Percentiles rank a stretch among this genome's conserved stretches.
Conservation (phyloP, 1,140 invertebrate species). For the Drosophila asahinai region DNA sequence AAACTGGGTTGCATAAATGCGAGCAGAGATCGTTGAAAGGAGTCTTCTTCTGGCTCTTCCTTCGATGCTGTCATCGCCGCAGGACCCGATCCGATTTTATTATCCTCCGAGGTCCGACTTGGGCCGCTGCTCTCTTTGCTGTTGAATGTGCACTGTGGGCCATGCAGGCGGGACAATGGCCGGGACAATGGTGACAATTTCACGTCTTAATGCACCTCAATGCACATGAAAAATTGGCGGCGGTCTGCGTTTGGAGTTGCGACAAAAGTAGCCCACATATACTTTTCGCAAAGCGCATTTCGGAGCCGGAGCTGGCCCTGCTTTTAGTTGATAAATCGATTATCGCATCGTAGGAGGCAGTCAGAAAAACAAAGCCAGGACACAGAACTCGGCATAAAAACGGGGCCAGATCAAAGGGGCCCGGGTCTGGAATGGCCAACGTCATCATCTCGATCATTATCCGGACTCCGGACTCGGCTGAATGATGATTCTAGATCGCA, state of each 20-base stretch:
- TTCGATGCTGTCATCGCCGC: conserved; percentile 78
- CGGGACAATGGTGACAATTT: conserved; percentile 81
- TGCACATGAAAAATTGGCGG: conserved; percentile 65
- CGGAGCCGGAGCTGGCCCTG: conserved; percentile 3
- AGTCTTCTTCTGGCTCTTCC: conserved; percentile 18
- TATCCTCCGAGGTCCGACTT: conserved; percentile 12
- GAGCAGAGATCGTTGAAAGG: conserved; percentile 12
- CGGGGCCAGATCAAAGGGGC: conserved; percentile 49
- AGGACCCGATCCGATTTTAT: conserved; percentile 28
- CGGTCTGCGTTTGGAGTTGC: conserved; percentile 40
- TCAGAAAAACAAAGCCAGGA: conserved; percentile 65
- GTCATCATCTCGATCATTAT: conserved; percentile 49
- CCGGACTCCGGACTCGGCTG: conserved; percentile 55
- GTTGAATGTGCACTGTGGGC: conserved; percentile 65
- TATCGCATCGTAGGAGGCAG: conserved; percentile 78
- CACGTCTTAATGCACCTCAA: conserved; percentile 85
- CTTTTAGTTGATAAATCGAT: conserved; percentile 81
- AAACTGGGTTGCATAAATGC: conserved; percentile 45
- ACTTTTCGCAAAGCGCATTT: conserved; percentile 70
- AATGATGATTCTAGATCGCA: conserved; percentile 40
- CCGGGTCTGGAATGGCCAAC: conserved; percentile 35
- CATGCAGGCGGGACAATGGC: conserved; percentile 55
- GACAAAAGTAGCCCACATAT: neutral
- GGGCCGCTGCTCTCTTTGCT: conserved; percentile 49
- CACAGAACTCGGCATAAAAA: conserved; percentile 14